Conservation (phyloP, 2,113 vertebrate species). For the Takifugu bimaculatus region DNA sequence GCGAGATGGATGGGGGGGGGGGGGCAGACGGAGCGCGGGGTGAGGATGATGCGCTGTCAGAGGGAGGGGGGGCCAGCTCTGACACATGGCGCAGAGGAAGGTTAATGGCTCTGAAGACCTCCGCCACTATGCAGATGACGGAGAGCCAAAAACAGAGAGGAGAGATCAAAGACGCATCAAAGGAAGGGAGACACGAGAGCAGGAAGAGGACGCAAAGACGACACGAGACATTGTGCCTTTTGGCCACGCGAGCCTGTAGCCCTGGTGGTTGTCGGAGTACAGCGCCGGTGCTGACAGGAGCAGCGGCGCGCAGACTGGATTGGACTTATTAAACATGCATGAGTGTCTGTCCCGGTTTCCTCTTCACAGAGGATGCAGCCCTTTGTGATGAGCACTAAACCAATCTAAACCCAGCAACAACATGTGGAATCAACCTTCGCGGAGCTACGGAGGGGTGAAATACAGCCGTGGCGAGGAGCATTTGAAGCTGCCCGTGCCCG, state of each 20-base stretch:
- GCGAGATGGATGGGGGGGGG: slow-evolving; percentile 27
- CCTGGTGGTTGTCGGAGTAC: slow-evolving; percentile 14
- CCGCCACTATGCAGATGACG: slow-evolving; percentile 44
- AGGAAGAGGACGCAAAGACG: neutral
- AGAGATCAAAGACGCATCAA: neutral
- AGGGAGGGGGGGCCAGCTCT: slow-evolving; percentile 25
- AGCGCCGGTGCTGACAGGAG: neutral
- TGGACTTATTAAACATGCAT: slow-evolving; percentile 58
- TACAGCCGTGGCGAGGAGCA: slow-evolving; percentile 8
- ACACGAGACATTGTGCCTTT: slow-evolving; percentile 1
- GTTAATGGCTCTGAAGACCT: slow-evolving; percentile 56
- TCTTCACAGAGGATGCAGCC: slow-evolving; percentile 35
- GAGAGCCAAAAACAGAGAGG: slow-evolving; percentile 8
- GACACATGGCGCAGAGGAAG: slow-evolving; percentile 49
- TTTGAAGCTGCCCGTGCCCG: neutral
- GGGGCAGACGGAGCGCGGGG: slow-evolving; percentile 29
- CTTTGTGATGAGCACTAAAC: slow-evolving; percentile 40
- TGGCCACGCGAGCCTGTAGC: neutral
- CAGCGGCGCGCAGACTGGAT: slow-evolving; percentile 24
- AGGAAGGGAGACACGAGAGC: neutral
- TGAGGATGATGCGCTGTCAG: slow-evolving; percentile 39
- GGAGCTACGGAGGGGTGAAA: neutral
- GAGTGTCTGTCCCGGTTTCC: slow-evolving; percentile 40
- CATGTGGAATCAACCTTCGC: neutral
- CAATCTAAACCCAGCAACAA: slow-evolving; percentile 32